Base-by-base conservation (phyloP, 2,113 vertebrate genomes). In the Takifugu flavidus region DNA sequence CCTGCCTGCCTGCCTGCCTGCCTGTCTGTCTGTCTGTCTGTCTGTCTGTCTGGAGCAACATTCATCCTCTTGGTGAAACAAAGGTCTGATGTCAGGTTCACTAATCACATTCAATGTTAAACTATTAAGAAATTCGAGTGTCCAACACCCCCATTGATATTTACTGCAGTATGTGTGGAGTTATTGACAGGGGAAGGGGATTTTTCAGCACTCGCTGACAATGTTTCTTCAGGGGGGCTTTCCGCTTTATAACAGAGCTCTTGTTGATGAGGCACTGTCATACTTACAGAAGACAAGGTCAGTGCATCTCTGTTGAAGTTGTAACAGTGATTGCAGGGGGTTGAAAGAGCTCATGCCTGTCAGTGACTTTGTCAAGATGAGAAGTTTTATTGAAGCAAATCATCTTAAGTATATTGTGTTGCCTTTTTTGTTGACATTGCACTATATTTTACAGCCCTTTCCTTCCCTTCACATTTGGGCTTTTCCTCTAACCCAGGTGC, bases 371-470 rank as follows among this genome's bases (percentile, higher is more conserved):
- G 29, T 29, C 29, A 3, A 29, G 29, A 29, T 29, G 29, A 29
- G 5, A 5, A 29, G 29, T 29, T 29, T 5, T 29, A 29, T 29
- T 29, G 29, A 57, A 49, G 58, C 52, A 58, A 55, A 67, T 76
- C 64, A 72, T 59, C 72, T 62, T 43, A n/a, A 5, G 53, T 15
- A 13, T 44, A 25, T 58, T 44, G 52, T 59, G 42, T 56, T 59
- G 60, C 53, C 45, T 14, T 43, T 84, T 75, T 25, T 74, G 75
- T 69, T 80, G 83, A 85, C 62, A 31, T 31, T 67, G 70, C 70
- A 67, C 54, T 55, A 66, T 69, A 60, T 67, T 25, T 62, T 63
- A 67, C 79, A 56, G 73, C 78, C 49, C 20, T 45, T 31, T 34
- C 25, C 13, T 66, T 54, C 69, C 71, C 65, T 65, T 63, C 62